These are phyloP conservation scores for Anguilla anguilla DNA, from an alignment of 2,797 vertebrate species.

Conservation along the genomic window DNA sequence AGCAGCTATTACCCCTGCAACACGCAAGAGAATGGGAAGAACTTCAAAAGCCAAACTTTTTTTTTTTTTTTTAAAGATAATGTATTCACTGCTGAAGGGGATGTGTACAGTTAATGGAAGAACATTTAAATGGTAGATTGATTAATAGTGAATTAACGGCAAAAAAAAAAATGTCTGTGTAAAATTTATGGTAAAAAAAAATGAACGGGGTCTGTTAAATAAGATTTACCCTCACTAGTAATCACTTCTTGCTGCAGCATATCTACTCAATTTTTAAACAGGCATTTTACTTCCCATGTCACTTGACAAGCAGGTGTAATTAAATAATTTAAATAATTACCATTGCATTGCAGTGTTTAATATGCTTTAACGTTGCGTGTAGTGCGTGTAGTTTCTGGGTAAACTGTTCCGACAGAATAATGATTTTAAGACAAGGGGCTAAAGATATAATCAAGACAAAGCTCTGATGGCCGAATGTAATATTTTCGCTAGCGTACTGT, in stretches of 20 bases:
- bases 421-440: neutral
- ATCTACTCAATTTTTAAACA: neutral
- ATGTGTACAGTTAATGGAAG: neutral
- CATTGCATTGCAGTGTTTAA: neutral
- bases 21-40: constrained; percentile 46
- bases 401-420: neutral
- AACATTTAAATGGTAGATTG: neutral
- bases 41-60: constrained; percentile 16
- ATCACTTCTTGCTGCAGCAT: constrained; percentile 1
- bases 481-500: neutral
- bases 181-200: neutral
- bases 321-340: neutral
- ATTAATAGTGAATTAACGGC: neutral
- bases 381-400: neutral
- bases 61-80: neutral
- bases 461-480: neutral
- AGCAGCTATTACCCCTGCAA: constrained; percentile 81
- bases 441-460: constrained; percentile 31
- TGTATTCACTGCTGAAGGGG: neutral
- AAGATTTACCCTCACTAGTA: neutral
- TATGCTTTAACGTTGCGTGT: neutral
- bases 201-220: neutral
- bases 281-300: neutral
- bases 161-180: neutral
- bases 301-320: neutral